Evolutionary conservation across 2,113 vertebrate species (phyloP).

Genomic region (Scopus umbretta): DNA sequence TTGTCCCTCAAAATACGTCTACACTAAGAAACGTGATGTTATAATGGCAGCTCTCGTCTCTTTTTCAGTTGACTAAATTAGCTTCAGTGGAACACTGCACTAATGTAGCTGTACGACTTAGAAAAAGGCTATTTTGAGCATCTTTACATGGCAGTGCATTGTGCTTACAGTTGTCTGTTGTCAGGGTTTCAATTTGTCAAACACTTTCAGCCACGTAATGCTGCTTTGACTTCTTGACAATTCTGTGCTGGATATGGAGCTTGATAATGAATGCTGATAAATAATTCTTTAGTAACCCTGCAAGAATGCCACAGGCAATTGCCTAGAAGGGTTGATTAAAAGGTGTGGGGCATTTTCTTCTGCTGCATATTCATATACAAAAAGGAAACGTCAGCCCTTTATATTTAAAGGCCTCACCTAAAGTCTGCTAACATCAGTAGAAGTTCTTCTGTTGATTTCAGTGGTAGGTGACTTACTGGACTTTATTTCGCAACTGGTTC

Average conservation of each 20-base stretch:
- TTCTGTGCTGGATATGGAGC: neutral
- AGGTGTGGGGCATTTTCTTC: neutral
- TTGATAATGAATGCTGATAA: neutral
- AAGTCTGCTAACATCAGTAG: neutral
- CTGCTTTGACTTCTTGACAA: neutral
- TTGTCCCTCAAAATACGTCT: neutral
- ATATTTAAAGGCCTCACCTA: neutral
- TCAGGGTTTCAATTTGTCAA: neutral
- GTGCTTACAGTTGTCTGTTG: neutral
- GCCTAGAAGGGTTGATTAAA: neutral
- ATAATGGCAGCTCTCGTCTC: neutral
- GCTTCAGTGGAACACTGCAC: neutral
- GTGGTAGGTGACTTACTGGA: neutral
- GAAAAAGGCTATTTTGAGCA: neutral
- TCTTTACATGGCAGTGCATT: neutral
- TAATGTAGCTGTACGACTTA: neutral
- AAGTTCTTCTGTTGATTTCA: neutral
- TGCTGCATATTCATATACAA: neutral
- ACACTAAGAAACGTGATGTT: neutral
- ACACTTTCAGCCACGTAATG: neutral
- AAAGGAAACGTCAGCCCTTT: neutral
- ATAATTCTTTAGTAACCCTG: neutral
- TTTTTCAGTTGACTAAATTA: neutral
- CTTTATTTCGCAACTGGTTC: neutral
- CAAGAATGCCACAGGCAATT: neutral